phyloP scores from a whole-genome alignment of 2,113 vertebrate genomes.

The Neolamprologus variostigma region DNA sequence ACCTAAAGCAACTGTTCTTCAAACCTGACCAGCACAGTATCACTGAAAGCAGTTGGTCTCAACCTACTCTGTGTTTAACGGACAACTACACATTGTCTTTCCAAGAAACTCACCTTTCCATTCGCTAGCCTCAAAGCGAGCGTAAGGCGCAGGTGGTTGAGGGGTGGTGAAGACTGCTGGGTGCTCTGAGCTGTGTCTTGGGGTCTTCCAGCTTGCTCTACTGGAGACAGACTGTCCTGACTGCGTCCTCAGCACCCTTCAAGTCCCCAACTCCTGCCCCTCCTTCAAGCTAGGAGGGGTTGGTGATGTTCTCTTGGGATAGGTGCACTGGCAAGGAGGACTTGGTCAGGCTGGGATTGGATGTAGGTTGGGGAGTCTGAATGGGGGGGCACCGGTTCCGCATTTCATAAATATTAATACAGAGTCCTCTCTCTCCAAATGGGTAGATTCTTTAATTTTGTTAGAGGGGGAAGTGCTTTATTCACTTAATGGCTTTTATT shows the following conservation, averaged over 20 bases:
- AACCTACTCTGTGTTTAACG: slow-evolving; percentile 3
- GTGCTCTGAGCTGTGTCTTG: slow-evolving; percentile 37
- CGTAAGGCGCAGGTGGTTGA: background rate
- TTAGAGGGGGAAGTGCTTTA: slow-evolving; percentile 82
- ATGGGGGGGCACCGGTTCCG: slow-evolving; percentile 53
- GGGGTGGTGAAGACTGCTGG: background rate
- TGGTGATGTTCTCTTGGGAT: slow-evolving; percentile 66
- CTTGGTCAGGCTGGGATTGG: slow-evolving; percentile 66
- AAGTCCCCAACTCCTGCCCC: slow-evolving; percentile 66
- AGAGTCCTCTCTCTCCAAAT: slow-evolving; percentile 70
- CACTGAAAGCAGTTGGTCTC: background rate
- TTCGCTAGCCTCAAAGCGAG: background rate
- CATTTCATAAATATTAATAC: slow-evolving; percentile 85
- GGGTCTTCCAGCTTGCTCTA: slow-evolving; percentile 59
- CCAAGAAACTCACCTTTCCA: slow-evolving; percentile 28
- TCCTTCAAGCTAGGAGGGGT: slow-evolving; percentile 66
- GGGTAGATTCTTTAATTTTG: slow-evolving; percentile 80
- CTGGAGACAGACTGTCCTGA: slow-evolving; percentile 68
- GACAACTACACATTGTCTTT: background rate
- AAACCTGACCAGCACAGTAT: background rate
- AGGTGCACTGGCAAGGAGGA: slow-evolving; percentile 66
- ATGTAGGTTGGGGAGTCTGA: slow-evolving; percentile 51
- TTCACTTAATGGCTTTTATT: slow-evolving; percentile 85
- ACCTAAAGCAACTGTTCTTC: background rate
- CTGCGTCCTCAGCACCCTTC: slow-evolving; percentile 67